These are phyloP conservation scores for Oryzaephilus surinamensis DNA, from an alignment of 1,140 invertebrate genomes.

Conservation along the genomic window DNA sequence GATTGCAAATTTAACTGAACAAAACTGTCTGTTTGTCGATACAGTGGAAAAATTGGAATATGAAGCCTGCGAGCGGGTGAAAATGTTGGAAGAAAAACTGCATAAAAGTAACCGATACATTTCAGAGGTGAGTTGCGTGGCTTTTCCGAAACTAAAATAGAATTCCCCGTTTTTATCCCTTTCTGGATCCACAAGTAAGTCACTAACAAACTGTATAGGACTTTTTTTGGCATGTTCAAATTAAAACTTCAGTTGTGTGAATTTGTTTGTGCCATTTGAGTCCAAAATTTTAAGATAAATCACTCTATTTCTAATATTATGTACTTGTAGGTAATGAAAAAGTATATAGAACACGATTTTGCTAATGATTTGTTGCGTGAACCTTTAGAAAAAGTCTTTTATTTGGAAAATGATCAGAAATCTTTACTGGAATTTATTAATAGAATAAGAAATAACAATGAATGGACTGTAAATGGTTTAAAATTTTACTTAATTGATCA, in stretches of 20 bases:
- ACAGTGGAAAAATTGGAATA: slow-evolving; percentile 45
- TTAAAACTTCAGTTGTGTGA: too few species aligned
- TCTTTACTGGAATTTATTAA: slow-evolving; percentile 27
- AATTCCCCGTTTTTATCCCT: slow-evolving; percentile 1
- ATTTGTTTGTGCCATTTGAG: too few species aligned
- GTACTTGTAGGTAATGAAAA: too few species aligned
- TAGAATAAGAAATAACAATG: slow-evolving; percentile 17
- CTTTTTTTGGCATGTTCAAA: too few species aligned
- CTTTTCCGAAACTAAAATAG: not conserved
- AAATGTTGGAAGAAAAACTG: slow-evolving; percentile 40
- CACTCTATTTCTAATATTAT: too few species aligned
- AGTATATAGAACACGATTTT: slow-evolving; percentile 24
- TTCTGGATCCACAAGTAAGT: too few species aligned
- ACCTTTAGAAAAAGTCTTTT: slow-evolving; percentile 24
- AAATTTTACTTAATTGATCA: slow-evolving; percentile 22
- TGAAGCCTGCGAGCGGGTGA: slow-evolving; percentile 41
- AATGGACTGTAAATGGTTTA: slow-evolving; percentile 25
- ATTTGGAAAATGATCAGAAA: slow-evolving; percentile 24
- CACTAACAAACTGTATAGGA: too few species aligned
- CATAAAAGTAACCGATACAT: slow-evolving; percentile 25
- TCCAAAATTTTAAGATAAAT: too few species aligned
- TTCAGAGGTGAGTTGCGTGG: slow-evolving; percentile 26
- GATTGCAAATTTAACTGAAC: slow-evolving; percentile 44
- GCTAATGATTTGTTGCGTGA: slow-evolving; percentile 20
- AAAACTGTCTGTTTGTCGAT: slow-evolving; percentile 45